A percentile compares a stretch with the other conserved stretches of the same genome.
Conservation (phyloP, 1,140 invertebrate species). For the Dreissena polymorpha region DNA sequence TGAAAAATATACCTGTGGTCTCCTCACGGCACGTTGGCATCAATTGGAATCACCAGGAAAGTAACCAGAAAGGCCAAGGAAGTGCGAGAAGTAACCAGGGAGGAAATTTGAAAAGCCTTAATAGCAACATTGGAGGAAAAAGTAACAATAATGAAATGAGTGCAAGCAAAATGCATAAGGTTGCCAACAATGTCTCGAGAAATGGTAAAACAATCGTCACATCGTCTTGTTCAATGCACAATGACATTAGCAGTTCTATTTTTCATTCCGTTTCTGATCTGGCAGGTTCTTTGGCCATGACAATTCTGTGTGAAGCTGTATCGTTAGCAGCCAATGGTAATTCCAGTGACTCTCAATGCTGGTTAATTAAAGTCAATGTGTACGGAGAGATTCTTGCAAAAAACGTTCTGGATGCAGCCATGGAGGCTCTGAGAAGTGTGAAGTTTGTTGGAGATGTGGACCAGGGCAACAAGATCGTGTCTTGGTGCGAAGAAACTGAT, state of each 20-base stretch:
- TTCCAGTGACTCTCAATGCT: too few species aligned
- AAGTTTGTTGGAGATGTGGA: not conserved
- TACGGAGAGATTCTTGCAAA: slow-evolving; percentile 37
- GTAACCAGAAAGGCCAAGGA: not conserved
- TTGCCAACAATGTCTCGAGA: not conserved
- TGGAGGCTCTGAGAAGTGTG: not conserved
- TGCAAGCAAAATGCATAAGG: not conserved
- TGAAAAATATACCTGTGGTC: slow-evolving; percentile 30
- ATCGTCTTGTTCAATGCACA: too few species aligned
- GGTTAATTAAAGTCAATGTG: not conserved
- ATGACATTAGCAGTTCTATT: too few species aligned
- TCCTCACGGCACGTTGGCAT: slow-evolving; percentile 29
- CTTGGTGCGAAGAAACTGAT: slow-evolving; percentile 47
- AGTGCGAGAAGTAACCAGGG: not conserved
- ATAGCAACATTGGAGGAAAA: not conserved
- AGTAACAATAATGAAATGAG: not conserved
- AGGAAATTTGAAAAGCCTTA: not conserved
- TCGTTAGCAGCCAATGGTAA: not conserved
- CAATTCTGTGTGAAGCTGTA: slow-evolving; percentile 43
- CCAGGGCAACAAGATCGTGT: slow-evolving; percentile 36
- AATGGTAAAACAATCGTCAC: too few species aligned
- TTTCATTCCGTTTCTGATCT: slow-evolving; percentile 15
- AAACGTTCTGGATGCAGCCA: slow-evolving; percentile 15
- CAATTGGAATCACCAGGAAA: slow-evolving; percentile 4
- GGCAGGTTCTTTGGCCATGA: slow-evolving; percentile 23